These are phyloP conservation scores for Drosophila pegasa DNA, from an alignment of 2,888 invertebrate genomes.

Conservation along the genomic window DNA sequence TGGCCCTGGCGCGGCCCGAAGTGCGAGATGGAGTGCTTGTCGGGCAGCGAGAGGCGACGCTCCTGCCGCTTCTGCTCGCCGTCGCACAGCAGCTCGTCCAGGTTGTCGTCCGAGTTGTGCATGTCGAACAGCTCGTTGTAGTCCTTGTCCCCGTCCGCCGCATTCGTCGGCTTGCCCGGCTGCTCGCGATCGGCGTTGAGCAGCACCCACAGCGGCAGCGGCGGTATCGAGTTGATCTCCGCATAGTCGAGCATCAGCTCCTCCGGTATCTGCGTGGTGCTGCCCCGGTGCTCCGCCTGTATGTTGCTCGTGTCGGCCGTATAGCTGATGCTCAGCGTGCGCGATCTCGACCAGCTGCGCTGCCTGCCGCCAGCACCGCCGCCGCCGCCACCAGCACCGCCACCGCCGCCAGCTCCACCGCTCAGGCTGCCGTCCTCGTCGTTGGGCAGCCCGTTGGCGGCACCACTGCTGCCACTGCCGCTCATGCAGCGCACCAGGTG, in stretches of 20 bases:
- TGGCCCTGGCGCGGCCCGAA: slow-evolving; percentile 95
- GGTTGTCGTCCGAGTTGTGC: slow-evolving; percentile 91
- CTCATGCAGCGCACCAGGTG: slow-evolving; percentile 95
- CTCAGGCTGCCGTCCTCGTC: slow-evolving; percentile 60
- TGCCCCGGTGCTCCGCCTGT: slow-evolving; percentile 91
- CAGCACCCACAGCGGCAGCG: slow-evolving; percentile 97
- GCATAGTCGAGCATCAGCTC: slow-evolving; percentile 96
- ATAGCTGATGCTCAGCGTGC: slow-evolving; percentile 95
- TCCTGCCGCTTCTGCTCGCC: slow-evolving; percentile 88
- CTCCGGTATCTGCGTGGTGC: slow-evolving; percentile 92
- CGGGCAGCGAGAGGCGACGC: slow-evolving; percentile 89
- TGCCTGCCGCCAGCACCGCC: slow-evolving; percentile 80
- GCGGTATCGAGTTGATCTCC: slow-evolving; percentile 98
- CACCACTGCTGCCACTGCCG: slow-evolving; percentile 87
- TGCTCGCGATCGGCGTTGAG: slow-evolving; percentile 96
- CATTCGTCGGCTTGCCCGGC: slow-evolving; percentile 75
- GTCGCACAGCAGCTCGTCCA: slow-evolving; percentile 92
- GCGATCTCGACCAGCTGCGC: slow-evolving; percentile 94
- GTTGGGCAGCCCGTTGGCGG: slow-evolving; percentile 83
- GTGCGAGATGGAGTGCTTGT: slow-evolving; percentile 91
- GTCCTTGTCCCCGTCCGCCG: slow-evolving; percentile 86
- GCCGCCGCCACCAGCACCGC: slow-evolving; percentile 15
- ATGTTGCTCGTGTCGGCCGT: slow-evolving; percentile 90
- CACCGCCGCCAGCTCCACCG: slow-evolving; percentile 20
- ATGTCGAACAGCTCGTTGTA: slow-evolving; percentile 96